Conservation (phyloP, 2,888 invertebrate species). For the Agriopis marginaria region DNA sequence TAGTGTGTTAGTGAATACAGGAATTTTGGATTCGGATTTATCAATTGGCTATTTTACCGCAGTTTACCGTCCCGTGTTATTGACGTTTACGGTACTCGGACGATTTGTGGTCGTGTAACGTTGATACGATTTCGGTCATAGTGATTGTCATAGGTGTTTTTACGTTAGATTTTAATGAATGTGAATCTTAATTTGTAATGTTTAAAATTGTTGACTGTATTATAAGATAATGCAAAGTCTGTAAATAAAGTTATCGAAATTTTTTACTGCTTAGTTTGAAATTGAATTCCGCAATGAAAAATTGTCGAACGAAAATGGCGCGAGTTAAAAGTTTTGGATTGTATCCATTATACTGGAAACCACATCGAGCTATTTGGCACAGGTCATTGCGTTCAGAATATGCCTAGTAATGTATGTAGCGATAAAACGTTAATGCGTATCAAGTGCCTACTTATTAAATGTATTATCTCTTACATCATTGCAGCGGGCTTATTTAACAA, state of each 20-base stretch:
- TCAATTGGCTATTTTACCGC: conserved; percentile 63
- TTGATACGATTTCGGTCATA: conserved; percentile 68
- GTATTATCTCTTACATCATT: conserved; percentile 43
- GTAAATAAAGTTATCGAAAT: conserved; percentile 85
- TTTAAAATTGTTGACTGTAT: conserved; percentile 85
- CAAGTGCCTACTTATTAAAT: conserved; percentile 50
- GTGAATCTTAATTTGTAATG: conserved; percentile 80
- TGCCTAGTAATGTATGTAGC: conserved; percentile 58
- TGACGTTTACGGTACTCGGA: conserved; percentile 51
- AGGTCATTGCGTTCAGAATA: conserved; percentile 61
- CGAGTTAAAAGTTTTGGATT: conserved; percentile 74
- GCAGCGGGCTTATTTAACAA: conserved; percentile 31
- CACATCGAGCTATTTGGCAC: conserved; percentile 73
- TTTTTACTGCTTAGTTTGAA: conserved; percentile 62
- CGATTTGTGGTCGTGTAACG: conserved; percentile 54
- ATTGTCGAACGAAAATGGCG: conserved; percentile 54
- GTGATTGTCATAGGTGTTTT: conserved; percentile 79
- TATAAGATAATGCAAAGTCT: conserved; percentile 84
- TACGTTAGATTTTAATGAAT: conserved; percentile 80
- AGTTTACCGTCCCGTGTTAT: conserved; percentile 68
- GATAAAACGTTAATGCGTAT: conserved; percentile 53
- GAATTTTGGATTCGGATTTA: conserved; percentile 41
- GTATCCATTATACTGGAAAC: conserved; percentile 76
- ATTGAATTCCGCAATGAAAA: conserved; percentile 30
- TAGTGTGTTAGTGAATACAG: conserved; percentile 61